These are phyloP conservation scores for Melieria picta DNA, from an alignment of 2,888 invertebrate genomes.

Conservation along the genomic window DNA sequence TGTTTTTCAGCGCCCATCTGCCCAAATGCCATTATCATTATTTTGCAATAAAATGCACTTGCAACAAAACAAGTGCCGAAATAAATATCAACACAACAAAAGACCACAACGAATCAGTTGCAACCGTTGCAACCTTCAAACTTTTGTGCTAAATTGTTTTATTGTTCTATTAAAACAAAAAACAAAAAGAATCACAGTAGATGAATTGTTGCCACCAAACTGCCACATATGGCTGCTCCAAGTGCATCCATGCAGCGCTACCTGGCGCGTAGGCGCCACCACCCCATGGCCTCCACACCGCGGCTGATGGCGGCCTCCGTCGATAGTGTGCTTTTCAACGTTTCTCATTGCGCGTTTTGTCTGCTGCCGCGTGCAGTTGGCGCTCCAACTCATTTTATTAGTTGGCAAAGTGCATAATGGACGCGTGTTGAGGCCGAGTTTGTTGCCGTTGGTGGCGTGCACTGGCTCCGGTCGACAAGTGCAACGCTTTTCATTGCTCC, in stretches of 20 bases:
- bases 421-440: conserved; percentile 18
- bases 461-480: not conserved
- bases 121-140: conserved; percentile 40
- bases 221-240: not conserved
- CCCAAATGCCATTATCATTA: too few species aligned
- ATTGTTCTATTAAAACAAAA: conserved; percentile 41
- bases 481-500: not conserved
- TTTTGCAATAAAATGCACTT: too few species aligned
- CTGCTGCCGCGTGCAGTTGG: conserved; percentile 10
- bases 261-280: too few species aligned
- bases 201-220: conserved; percentile 13
- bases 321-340: not conserved
- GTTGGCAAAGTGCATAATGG: conserved; percentile 48
- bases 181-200: conserved; percentile 23
- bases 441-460: not conserved
- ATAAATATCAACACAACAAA: conserved; percentile 29
- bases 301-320: not conserved
- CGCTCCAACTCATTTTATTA: conserved; percentile 47
- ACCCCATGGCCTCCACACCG: too few species aligned
- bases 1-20: too few species aligned
- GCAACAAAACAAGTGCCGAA: not conserved
- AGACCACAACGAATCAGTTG: not conserved
- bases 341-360: conserved; percentile 8
- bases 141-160: conserved; percentile 44
- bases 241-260: conserved; percentile 25